These are phyloP conservation scores for Machimus atricapillus DNA, from an alignment of 2,888 invertebrate species.

Conservation along the genomic window DNA sequence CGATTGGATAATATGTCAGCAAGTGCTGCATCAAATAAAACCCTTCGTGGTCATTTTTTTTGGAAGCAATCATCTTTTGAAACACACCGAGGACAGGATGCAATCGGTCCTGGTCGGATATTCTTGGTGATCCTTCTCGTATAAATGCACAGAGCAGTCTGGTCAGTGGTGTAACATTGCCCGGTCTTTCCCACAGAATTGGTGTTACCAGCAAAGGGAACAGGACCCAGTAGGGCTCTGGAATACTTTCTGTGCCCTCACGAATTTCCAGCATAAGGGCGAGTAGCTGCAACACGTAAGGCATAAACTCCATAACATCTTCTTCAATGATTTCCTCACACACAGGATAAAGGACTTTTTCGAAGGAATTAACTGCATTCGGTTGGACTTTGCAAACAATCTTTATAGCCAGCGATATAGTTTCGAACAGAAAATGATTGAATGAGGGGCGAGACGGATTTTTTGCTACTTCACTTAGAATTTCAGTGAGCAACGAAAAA, in stretches of 20 bases:
- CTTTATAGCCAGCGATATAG: too few species aligned
- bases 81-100: slow-evolving; percentile 90
- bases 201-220: slow-evolving; percentile 91
- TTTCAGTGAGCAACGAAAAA: too few species aligned
- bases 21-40: slow-evolving; percentile 89
- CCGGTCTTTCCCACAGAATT: slow-evolving; percentile 90
- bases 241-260: slow-evolving; percentile 64
- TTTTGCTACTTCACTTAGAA: too few species aligned
- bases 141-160: slow-evolving; percentile 90
- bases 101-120: slow-evolving; percentile 75
- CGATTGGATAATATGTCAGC: slow-evolving; percentile 80
- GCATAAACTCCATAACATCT: slow-evolving; percentile 93
- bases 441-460: too few species aligned
- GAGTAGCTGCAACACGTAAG: slow-evolving; percentile 97
- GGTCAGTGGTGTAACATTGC: slow-evolving; percentile 92
- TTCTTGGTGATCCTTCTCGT: slow-evolving; percentile 73
- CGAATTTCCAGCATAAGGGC: slow-evolving; percentile 87
- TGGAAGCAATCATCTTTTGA: slow-evolving; percentile 95
- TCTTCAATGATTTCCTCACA: slow-evolving; percentile 94
- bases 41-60: slow-evolving; percentile 94
- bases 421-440: too few species aligned
- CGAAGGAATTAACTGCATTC: slow-evolving; percentile 83
- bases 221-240: slow-evolving; percentile 86
- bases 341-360: slow-evolving; percentile 91
- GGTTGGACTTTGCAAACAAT: slow-evolving; percentile 86